Percentiles rank a stretch among this genome's conserved stretches.
Evolutionary conservation across 2,888 invertebrate genomes (phyloP).

Genomic region (Chironomus riparius): DNA sequence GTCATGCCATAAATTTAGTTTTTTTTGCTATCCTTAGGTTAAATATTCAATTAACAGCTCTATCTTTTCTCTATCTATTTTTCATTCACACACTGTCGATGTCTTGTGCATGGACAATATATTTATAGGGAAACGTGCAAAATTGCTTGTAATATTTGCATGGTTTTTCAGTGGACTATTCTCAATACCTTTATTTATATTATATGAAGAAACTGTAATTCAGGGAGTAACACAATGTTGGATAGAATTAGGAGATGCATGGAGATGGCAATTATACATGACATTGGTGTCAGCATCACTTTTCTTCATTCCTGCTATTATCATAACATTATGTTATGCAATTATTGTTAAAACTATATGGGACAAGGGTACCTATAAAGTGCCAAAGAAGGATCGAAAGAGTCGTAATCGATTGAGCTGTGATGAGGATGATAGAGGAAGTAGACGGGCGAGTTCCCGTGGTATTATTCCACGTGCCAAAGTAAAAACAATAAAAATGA

Average conservation of each 20-base stretch:
- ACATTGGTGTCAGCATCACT: conserved; percentile 69
- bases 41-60: too few relatives aligned
- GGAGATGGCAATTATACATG: conserved; percentile 84
- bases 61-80: too few relatives aligned
- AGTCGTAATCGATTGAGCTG: not conserved
- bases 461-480: conserved; percentile 92
- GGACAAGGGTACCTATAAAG: conserved; percentile 54
- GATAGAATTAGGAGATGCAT: conserved; percentile 68
- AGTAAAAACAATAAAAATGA: conserved; percentile 98
- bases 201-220: conserved; percentile 70
- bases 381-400: conserved; percentile 35
- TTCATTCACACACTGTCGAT: not conserved
- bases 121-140: conserved; percentile 68
- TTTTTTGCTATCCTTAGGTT: not conserved
- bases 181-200: conserved; percentile 69
- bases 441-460: conserved; percentile 75
- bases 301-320: conserved; percentile 76
- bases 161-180: conserved; percentile 77
- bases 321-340: conserved; percentile 83
- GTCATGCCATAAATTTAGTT: too few relatives aligned
- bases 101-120: not conserved
- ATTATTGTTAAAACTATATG: conserved; percentile 88
- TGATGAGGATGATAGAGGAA: conserved; percentile 41
- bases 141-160: conserved; percentile 66
- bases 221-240: conserved; percentile 76